Evolutionary conservation across 2,113 vertebrate genomes (phyloP).

Genomic region (Danionella cerebrum): DNA sequence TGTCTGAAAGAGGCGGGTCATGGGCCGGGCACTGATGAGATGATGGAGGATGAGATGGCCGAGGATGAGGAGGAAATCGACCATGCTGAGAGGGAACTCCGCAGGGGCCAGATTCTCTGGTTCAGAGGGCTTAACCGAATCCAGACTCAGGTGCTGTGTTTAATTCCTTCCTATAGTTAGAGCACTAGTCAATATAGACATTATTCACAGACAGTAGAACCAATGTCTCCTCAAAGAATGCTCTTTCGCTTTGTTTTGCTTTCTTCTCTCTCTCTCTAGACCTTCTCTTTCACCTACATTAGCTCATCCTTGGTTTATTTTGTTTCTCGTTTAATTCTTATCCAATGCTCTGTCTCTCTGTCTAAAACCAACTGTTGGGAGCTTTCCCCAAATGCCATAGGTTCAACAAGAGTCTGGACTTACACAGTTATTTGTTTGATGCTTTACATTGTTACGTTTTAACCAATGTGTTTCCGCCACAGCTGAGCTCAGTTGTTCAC

Average conservation of each 20-base stretch:
- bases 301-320: slow-evolving; percentile 10
- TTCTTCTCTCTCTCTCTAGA: not conserved
- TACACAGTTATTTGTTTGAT: not conserved
- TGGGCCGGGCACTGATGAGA: slow-evolving; percentile 72
- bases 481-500: not conserved
- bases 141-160: slow-evolving; percentile 80
- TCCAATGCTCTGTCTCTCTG: not conserved
- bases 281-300: slow-evolving; percentile 2
- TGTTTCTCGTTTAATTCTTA: not conserved
- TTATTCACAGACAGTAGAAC: slow-evolving; percentile 1
- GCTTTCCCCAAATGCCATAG: slow-evolving; percentile 25
- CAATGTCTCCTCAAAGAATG: slow-evolving; percentile 18
- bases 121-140: slow-evolving; percentile 88
- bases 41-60: slow-evolving; percentile 77
- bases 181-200: slow-evolving; percentile 3
- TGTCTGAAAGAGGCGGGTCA: slow-evolving; percentile 84
- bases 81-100: slow-evolving; percentile 81
- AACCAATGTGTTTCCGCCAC: slow-evolving; percentile 19
- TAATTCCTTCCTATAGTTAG: not conserved
- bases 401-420: slow-evolving; percentile 19
- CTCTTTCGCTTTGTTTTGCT: slow-evolving; percentile 12
- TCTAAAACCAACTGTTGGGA: slow-evolving; percentile 5
- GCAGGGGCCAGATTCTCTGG: slow-evolving; percentile 87
- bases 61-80: slow-evolving; percentile 90
- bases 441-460: slow-evolving; percentile 2